Evolutionary conservation across 2,113 vertebrate genomes (phyloP).

Genomic region (Eretmochelys imbricata): DNA sequence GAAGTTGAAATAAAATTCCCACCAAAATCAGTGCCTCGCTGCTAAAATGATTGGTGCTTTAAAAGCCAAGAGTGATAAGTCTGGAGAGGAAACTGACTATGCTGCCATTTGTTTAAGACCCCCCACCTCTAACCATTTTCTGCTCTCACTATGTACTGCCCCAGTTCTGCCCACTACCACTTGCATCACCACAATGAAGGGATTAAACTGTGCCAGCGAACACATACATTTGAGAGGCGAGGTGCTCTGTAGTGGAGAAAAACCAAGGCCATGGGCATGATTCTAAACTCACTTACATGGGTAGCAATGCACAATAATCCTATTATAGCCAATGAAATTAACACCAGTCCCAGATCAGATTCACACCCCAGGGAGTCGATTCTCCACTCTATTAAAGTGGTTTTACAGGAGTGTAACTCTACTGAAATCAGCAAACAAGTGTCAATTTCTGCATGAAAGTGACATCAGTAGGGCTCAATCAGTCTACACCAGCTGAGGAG

Average conservation of each 20-base stretch:
- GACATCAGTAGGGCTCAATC: constrained; percentile 58
- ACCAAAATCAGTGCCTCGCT: not conserved
- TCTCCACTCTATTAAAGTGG: not conserved
- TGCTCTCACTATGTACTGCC: not conserved
- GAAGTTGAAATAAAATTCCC: not conserved
- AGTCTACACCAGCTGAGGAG: constrained; percentile 61
- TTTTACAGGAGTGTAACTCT: not conserved
- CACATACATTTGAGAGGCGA: not conserved
- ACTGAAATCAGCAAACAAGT: not conserved
- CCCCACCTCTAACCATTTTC: not conserved
- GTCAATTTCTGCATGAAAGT: not conserved
- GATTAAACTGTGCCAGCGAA: not conserved
- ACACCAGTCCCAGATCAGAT: not conserved
- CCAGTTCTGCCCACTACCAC: not conserved
- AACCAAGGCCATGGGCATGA: not conserved
- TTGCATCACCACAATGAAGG: not conserved
- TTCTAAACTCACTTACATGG: not conserved
- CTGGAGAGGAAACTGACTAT: not conserved
- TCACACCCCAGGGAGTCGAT: not conserved
- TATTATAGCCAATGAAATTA: not conserved
- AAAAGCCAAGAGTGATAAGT: not conserved
- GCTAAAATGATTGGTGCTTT: not conserved
- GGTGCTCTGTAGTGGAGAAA: not conserved
- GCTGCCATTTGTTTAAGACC: not conserved
- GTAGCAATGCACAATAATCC: not conserved